Evolutionary conservation across 2,113 vertebrate genomes (phyloP), one percentile per base, ranked within the genome.

Genomic region (Thymallus thymallus): DNA sequence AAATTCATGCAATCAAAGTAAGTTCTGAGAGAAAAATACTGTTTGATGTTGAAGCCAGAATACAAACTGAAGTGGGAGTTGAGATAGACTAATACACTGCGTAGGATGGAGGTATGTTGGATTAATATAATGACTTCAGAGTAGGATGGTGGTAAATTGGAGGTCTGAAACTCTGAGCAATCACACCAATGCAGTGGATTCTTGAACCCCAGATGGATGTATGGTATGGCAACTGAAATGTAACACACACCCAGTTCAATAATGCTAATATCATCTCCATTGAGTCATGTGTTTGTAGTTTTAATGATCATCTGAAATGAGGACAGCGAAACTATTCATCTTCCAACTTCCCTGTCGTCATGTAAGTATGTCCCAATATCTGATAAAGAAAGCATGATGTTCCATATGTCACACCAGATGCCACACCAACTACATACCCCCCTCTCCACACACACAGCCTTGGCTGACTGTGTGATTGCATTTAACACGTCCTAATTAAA

Each of bases 401-500:
- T 61, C 48, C 14, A 16, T 58, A 75, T 6, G 60, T 69, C 24
- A 12, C 46, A 32, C 14, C n/a, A n/a, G 6, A 20, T 55, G 24
- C 48, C 48, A 51, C 48, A 46, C 18, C 55, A 16, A 20, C 26
- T 51, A 62, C 22, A 32, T 23, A 51, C 48, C 4, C 16, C 14
- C n/a, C n/a, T n/a, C n/a, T n/a, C n/a, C 16, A 5, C 16, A 51
- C 48, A 51, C 1, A 22, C n/a, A 9, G 20, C 5, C 9, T 14
- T 26, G 12, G 18, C 26, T 1, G 55, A 68, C 41, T 16, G 3
- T 5, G 18, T 35, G 20, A 16, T 66, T 24, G 48, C 24, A 26
- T 64, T 23, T 20, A 71, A 64, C 51, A 7, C 9, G n/a, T 41
- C 67, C 26, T 69, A 76, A 84, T 84, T 76, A 75, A 72, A 56